Evolutionary conservation across 2,888 invertebrate genomes (phyloP), one percentile per base, ranked within the genome.

Genomic region (Andrena marginata): DNA sequence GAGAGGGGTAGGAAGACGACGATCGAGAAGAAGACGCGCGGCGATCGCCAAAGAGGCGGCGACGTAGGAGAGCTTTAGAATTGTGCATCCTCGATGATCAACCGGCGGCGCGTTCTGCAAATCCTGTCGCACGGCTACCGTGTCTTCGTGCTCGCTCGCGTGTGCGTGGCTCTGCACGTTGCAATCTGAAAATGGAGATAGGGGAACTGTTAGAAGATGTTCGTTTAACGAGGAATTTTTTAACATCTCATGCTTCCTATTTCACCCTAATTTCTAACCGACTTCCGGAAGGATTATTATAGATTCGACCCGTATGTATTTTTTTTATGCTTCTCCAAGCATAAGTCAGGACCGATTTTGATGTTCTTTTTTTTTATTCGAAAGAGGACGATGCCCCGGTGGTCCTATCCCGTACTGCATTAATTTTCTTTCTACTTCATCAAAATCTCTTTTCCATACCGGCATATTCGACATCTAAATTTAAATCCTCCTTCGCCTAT

Each of bases 1-100:
- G 80, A 65, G 74, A 64, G 72, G 51, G 78, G 62, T 60, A 83
- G 67, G 48, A 85, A 80, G 82, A 79, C 77, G 80, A 80, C 62
- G 75, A 78, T 67, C 71, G 71, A 63, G 68, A 75, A 77, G 80
- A 85, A 77, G 71, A 75, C 60, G 67, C 51, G 62, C 59, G 77
- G 56, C 71, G 78, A 73, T 76, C 51, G 49, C 26, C 76, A 33
- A 51, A 68, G 54, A 33, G 64, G 59, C 26, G 59, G 62, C 42
- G 62, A 33, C 5, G 60, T n/a, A 48, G 49, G 56, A 59, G 56
- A 56, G 56, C 51, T 56, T 65, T 48, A 59, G 68, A 70, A 56
- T 51, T 35, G 62, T 73, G 23, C 54, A 23, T 64, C 23, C 48
- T 7, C 60, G 56, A 76, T 73, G 42, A 78, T 77, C 62, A 42